Conservation (phyloP, 2,888 invertebrate genomes). For the Drosophila kambysellisi region DNA sequence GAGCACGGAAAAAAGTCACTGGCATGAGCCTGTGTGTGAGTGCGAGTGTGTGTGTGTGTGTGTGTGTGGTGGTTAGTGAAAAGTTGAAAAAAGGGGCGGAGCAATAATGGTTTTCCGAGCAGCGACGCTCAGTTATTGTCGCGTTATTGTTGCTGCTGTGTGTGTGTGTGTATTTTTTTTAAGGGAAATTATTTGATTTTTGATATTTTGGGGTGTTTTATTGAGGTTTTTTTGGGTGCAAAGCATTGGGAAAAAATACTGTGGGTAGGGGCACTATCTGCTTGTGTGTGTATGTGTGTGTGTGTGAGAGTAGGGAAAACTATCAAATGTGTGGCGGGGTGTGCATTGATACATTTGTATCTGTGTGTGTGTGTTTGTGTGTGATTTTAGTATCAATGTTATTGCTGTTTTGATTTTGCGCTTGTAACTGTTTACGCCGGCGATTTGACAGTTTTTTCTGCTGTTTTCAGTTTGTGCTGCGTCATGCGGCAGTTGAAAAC, state of each 20-base stretch:
- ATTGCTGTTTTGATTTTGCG: conserved; percentile 78
- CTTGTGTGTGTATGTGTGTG: conserved; percentile 16
- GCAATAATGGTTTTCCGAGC: conserved; percentile 82
- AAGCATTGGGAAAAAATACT: conserved; percentile 49
- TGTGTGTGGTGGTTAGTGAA: conserved; percentile 70
- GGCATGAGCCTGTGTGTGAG: conserved; percentile 12
- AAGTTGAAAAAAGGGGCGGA: conserved; percentile 82
- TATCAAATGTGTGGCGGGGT: conserved; percentile 68
- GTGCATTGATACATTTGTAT: conserved; percentile 47
- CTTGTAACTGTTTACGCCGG: conserved; percentile 55
- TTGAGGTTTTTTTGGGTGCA: conserved; percentile 78
- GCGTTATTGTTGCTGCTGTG: conserved; percentile 39
- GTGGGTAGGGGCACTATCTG: conserved; percentile 52
- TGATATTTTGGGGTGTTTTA: conserved; percentile 85
- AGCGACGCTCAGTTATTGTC: conserved; percentile 66
- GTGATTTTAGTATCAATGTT: conserved; percentile 78
- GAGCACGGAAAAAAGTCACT: conserved; percentile 59
- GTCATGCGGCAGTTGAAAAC: conserved; percentile 82
- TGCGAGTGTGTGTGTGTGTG: conserved; percentile 26
- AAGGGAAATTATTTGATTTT: conserved; percentile 85
- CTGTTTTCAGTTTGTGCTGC: conserved; percentile 76
- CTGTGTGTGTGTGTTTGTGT: conserved; percentile 42
- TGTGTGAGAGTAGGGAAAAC: conserved; percentile 68
- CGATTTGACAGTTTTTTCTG: conserved; percentile 66
- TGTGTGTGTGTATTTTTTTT: conserved; percentile 69